Evolutionary conservation across 2,113 vertebrate genomes (phyloP).

Genomic region (Gymnocephalus cernua): DNA sequence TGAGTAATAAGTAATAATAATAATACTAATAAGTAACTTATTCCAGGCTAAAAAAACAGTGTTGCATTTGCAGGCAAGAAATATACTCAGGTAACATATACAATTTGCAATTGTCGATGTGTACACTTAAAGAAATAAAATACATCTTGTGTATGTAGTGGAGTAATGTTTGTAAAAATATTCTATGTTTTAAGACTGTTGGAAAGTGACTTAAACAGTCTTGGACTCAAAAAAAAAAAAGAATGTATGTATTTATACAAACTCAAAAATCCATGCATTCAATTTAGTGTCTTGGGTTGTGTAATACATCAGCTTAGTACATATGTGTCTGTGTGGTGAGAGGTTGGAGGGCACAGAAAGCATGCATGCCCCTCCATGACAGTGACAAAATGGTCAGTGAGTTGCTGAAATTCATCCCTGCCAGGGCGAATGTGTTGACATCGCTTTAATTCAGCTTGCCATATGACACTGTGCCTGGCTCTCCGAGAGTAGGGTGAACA

Average conservation of each 20-base stretch:
- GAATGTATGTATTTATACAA: neutral
- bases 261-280: neutral
- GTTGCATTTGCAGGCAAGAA: neutral
- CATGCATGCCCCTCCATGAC: conserved; percentile 40
- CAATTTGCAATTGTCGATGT: neutral
- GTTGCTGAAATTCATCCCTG: conserved; percentile 78
- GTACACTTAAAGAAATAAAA: neutral
- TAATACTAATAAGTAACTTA: neutral
- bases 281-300: neutral
- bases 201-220: neutral
- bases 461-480: conserved; percentile 65
- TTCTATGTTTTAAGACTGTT: neutral
- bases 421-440: conserved; percentile 81
- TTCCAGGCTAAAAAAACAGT: neutral
- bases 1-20: neutral
- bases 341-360: conserved; percentile 14
- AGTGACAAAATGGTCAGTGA: conserved; percentile 73
- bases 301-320: neutral
- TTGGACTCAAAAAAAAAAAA: neutral
- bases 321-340: neutral
- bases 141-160: neutral
- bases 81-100: neutral
- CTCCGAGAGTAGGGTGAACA: conserved; percentile 34
- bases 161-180: neutral
- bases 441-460: conserved; percentile 79